Evolutionary conservation across 2,888 invertebrate genomes (phyloP).

Genomic region (Philereme vetulata): DNA sequence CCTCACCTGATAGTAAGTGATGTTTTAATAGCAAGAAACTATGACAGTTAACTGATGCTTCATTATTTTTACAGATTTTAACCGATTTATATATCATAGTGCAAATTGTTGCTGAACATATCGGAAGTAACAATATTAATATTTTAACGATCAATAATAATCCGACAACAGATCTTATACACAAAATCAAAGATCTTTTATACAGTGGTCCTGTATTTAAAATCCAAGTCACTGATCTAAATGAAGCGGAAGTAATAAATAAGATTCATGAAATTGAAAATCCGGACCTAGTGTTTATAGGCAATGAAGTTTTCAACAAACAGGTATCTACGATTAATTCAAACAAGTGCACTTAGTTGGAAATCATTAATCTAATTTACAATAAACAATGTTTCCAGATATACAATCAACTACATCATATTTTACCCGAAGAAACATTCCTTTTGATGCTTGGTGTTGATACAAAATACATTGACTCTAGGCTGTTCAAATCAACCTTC

Average conservation of each 20-base stretch:
- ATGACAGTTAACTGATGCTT: background rate
- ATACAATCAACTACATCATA: conserved; percentile 9
- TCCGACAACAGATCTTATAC: background rate
- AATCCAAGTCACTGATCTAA: conserved; percentile 6
- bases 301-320: conserved; percentile 6
- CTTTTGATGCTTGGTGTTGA: conserved; percentile 7
- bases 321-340: conserved; percentile 5
- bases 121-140: conserved; percentile 7
- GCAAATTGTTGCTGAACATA: conserved; percentile 16
- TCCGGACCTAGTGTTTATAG: conserved; percentile 11
- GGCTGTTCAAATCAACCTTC: conserved; percentile 15
- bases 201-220: conserved; percentile 10
- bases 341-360: background rate
- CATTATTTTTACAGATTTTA: conserved; percentile 10
- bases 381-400: conserved; percentile 7
- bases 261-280: conserved; percentile 4
- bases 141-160: conserved; percentile 11
- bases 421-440: conserved; percentile 13
- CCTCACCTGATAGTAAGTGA: too few species aligned
- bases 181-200: conserved; percentile 6
- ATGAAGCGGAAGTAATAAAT: conserved; percentile 3
- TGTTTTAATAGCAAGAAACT: too few species aligned
- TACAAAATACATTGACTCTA: conserved; percentile 4
- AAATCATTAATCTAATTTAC: background rate
- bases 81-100: conserved; percentile 16